Evolutionary conservation across 2,888 invertebrate species (phyloP).

Genomic region (Apotomis capreana): DNA sequence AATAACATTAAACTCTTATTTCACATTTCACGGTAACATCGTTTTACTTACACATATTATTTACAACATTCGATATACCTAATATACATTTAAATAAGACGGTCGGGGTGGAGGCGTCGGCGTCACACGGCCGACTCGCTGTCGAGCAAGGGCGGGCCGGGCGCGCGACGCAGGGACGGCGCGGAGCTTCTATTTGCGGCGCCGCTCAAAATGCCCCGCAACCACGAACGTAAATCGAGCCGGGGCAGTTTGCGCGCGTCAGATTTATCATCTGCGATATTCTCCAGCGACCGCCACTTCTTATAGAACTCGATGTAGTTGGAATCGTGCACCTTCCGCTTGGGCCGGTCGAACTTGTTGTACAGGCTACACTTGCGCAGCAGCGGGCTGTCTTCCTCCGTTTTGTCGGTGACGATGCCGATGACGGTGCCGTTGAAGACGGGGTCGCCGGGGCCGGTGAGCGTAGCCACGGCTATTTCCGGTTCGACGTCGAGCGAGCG

Average conservation of each 20-base stretch:
- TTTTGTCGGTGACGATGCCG: slow-evolving; percentile 66
- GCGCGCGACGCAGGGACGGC: slow-evolving; percentile 71
- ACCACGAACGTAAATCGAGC: slow-evolving; percentile 88
- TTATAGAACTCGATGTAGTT: slow-evolving; percentile 84
- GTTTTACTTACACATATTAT: slow-evolving; percentile 83
- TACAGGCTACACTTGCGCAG: slow-evolving; percentile 73
- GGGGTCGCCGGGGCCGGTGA: slow-evolving; percentile 61
- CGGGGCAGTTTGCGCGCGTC: slow-evolving; percentile 84
- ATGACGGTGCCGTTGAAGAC: slow-evolving; percentile 76
- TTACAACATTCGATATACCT: slow-evolving; percentile 78
- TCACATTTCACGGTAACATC: slow-evolving; percentile 84
- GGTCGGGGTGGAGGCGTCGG: background rate
- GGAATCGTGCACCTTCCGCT: slow-evolving; percentile 70
- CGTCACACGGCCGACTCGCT: slow-evolving; percentile 77
- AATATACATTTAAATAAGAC: slow-evolving; percentile 51
- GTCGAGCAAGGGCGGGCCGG: slow-evolving; percentile 69
- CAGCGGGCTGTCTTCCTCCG: slow-evolving; percentile 76
- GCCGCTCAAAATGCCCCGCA: slow-evolving; percentile 89
- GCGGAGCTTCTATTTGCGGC: slow-evolving; percentile 87
- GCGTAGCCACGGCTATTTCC: slow-evolving; percentile 65
- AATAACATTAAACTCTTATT: slow-evolving; percentile 84
- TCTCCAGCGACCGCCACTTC: slow-evolving; percentile 91
- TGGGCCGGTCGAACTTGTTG: slow-evolving; percentile 68
- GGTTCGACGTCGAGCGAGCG: slow-evolving; percentile 70
- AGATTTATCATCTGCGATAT: slow-evolving; percentile 77